phyloP scores from a whole-genome alignment of 2,113 vertebrate species.

The Miniopterus natalensis region DNA sequence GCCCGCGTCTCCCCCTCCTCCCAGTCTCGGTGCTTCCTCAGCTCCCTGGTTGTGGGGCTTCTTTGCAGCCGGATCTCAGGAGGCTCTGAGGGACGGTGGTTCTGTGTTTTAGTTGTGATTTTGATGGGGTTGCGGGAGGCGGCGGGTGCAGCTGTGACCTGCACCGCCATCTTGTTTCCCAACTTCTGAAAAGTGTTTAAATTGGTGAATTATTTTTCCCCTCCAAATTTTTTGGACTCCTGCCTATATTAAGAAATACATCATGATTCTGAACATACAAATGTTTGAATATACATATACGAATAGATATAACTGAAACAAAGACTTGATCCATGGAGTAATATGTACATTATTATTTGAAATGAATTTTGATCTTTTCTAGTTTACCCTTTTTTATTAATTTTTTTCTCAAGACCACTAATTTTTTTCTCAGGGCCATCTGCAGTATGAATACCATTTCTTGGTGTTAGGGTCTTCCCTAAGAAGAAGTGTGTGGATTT shows the following conservation, averaged over 20 bases:
- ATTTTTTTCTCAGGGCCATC: not conserved
- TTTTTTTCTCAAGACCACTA: not conserved
- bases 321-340: not conserved
- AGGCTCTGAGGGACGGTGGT: too few relatives aligned
- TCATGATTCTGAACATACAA: not conserved
- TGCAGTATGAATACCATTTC: slow-evolving; percentile 4
- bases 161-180: too few relatives aligned
- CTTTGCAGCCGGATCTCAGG: too few relatives aligned
- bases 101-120: too few relatives aligned
- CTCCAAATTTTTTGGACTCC: not conserved
- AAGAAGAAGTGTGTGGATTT: slow-evolving; percentile 25
- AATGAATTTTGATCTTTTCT: slow-evolving; percentile 45
- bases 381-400: slow-evolving; percentile 10
- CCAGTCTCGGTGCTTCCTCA: too few relatives aligned
- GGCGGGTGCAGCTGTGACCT: too few relatives aligned
- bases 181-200: not conserved
- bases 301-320: slow-evolving; percentile 7
- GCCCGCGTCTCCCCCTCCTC: too few relatives aligned
- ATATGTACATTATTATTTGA: slow-evolving; percentile 45
- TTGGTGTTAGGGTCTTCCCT: not conserved
- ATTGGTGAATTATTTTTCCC: not conserved
- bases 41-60: too few relatives aligned
- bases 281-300: not conserved
- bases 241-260: not conserved
- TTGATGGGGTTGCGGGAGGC: too few relatives aligned